Percentiles rank a stretch among this genome's conserved stretches.
These are phyloP conservation scores for Calephelis nemesis DNA, from an alignment of 1,140 invertebrate genomes.

Conservation along the genomic window DNA sequence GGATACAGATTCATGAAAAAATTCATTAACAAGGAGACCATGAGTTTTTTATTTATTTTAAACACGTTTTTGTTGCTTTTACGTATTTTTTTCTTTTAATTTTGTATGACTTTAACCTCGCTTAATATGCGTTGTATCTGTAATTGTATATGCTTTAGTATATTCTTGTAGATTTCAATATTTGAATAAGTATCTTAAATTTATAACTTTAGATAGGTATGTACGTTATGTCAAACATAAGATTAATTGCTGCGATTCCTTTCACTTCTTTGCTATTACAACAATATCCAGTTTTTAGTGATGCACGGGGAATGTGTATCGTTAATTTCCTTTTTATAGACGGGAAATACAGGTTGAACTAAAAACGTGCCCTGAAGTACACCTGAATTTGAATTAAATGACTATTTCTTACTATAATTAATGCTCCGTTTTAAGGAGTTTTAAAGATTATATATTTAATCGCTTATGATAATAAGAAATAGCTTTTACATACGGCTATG, in stretches of 20 bases:
- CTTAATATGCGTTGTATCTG: too few relatives aligned
- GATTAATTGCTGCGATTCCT: not conserved
- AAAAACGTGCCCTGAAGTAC: not conserved
- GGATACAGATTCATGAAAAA: too few relatives aligned
- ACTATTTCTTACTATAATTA: not conserved
- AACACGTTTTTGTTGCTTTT: too few relatives aligned
- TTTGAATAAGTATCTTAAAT: not conserved
- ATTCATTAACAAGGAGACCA: too few relatives aligned
- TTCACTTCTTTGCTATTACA: conserved; percentile 6
- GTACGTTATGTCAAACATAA: not conserved
- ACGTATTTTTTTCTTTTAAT: too few relatives aligned
- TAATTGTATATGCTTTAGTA: too few relatives aligned
- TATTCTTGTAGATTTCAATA: too few relatives aligned
- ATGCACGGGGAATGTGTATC: not conserved
- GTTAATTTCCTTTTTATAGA: not conserved
- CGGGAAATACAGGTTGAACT: not conserved
- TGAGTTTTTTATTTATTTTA: too few relatives aligned
- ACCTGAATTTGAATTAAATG: not conserved
- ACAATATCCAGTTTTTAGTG: not conserved
- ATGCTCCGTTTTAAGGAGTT: not conserved
- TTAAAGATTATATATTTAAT: not conserved
- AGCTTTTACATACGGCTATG: too few relatives aligned
- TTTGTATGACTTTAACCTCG: too few relatives aligned
- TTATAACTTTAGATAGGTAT: not conserved
- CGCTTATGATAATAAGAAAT: not conserved